Conservation (phyloP, 92 coral and sea anemone genomes). For the Ricordea florida region DNA sequence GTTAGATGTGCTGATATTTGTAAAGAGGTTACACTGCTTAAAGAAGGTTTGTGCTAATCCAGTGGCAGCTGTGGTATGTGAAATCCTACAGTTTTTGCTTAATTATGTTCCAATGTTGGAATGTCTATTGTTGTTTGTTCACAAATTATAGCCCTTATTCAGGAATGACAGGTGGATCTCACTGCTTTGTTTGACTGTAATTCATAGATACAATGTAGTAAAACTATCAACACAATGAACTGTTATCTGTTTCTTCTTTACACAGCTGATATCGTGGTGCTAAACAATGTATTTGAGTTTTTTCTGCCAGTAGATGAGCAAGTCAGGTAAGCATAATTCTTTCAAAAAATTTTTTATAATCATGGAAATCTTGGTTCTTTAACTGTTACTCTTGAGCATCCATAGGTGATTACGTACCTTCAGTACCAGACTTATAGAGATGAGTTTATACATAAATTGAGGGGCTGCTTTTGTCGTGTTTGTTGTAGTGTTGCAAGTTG, state of each 20-base stretch:
- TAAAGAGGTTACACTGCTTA: slow-evolving; percentile 47
- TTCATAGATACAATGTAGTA: neutral
- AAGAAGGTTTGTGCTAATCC: slow-evolving; percentile 52
- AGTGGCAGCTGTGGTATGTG: too few species aligned
- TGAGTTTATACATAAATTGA: too few species aligned
- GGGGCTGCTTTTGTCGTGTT: too few species aligned
- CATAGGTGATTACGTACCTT: too few species aligned
- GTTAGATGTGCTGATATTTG: slow-evolving; percentile 75
- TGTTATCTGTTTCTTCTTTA: neutral
- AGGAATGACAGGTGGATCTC: neutral
- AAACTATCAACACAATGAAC: too few species aligned
- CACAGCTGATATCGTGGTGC: slow-evolving; percentile 75
- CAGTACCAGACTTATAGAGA: too few species aligned
- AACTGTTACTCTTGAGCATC: neutral
- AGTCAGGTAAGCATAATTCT: slow-evolving; percentile 58
- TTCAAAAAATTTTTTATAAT: neutral
- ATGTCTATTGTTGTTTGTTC: too few species aligned
- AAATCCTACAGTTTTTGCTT: too few species aligned
- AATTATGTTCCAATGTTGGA: too few species aligned
- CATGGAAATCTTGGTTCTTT: neutral
- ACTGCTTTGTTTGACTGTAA: neutral
- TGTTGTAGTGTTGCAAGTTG: too few species aligned
- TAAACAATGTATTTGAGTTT: slow-evolving; percentile 85
- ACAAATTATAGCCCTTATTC: too few species aligned
- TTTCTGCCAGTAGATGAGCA: slow-evolving; percentile 72